phyloP scores from a whole-genome alignment of 2,113 vertebrate species.

The Cranoglanis bouderius region DNA sequence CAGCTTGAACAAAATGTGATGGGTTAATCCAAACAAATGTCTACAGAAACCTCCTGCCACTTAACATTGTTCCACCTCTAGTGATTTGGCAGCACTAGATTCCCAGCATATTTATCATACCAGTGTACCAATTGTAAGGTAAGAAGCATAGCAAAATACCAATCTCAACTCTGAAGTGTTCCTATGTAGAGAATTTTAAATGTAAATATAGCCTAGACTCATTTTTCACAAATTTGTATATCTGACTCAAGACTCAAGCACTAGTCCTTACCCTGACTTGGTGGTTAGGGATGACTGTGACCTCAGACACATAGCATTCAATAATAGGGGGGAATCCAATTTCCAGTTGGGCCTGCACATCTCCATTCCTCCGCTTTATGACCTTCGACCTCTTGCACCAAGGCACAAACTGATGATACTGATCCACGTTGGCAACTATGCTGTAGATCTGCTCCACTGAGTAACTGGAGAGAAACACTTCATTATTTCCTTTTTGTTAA shows the following conservation, averaged over 20 bases:
- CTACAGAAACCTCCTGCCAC: background rate
- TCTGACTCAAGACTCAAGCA: background rate
- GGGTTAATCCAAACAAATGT: background rate
- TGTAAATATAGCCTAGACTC: background rate
- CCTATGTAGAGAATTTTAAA: background rate
- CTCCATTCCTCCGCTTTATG: slow-evolving; percentile 43
- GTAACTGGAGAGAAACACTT: slow-evolving; percentile 61
- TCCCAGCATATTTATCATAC: background rate
- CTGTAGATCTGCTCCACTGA: slow-evolving; percentile 74
- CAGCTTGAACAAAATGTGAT: background rate
- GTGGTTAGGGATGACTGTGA: slow-evolving; percentile 71
- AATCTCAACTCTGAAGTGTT: background rate
- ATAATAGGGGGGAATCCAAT: slow-evolving; percentile 77
- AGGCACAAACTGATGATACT: slow-evolving; percentile 77
- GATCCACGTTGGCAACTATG: slow-evolving; percentile 71
- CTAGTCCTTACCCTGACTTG: slow-evolving; percentile 70
- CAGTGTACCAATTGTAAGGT: no score
- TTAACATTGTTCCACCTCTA: background rate
- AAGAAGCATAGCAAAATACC: background rate
- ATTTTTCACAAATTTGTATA: background rate
- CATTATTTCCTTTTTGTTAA: background rate
- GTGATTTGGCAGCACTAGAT: background rate
- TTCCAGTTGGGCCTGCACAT: slow-evolving; percentile 67
- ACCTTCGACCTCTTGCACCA: slow-evolving; percentile 77
- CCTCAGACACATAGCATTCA: slow-evolving; percentile 73